Conservation (phyloP, 1,140 invertebrate species). For the Brachionus asplanchnoidis region DNA sequence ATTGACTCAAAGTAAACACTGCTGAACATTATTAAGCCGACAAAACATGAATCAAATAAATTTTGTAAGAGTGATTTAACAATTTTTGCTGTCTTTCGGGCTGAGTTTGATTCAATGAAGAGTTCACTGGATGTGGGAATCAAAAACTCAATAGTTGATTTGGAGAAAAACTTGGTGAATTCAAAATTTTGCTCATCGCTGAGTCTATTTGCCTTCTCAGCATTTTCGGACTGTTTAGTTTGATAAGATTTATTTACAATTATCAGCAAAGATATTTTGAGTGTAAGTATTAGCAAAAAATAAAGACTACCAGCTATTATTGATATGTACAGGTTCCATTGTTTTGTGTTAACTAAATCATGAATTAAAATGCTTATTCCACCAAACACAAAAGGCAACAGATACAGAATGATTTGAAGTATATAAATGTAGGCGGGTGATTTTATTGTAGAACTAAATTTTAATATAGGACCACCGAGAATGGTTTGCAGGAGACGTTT, state of each 20-base stretch:
- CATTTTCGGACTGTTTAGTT: neutral
- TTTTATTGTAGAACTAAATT: slow-evolving; percentile 50
- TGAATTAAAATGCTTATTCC: slow-evolving; percentile 50
- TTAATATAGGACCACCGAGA: slow-evolving; percentile 51
- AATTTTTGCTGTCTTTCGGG: slow-evolving; percentile 50
- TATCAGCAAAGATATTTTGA: slow-evolving; percentile 45
- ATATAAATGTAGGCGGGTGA: slow-evolving; percentile 53
- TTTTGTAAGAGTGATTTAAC: slow-evolving; percentile 49
- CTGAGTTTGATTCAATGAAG: slow-evolving; percentile 44
- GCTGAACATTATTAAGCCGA: slow-evolving; percentile 44
- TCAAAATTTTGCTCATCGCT: slow-evolving; percentile 27
- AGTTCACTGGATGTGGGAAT: neutral
- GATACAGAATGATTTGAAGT: slow-evolving; percentile 49
- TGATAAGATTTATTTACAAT: slow-evolving; percentile 9
- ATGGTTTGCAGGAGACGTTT: slow-evolving; percentile 57
- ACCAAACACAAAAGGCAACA: slow-evolving; percentile 50
- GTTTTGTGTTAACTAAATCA: slow-evolving; percentile 45
- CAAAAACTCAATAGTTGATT: neutral
- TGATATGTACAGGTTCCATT: slow-evolving; percentile 44
- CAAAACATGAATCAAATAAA: slow-evolving; percentile 2
- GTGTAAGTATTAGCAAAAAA: slow-evolving; percentile 48
- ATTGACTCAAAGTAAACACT: slow-evolving; percentile 49
- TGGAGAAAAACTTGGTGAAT: slow-evolving; percentile 1
- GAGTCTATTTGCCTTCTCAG: neutral
- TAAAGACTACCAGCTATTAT: slow-evolving; percentile 45